These are phyloP conservation scores for Acropora yongei DNA, from an alignment of 64 coral and sea anemone genomes.

Conservation along the genomic window DNA sequence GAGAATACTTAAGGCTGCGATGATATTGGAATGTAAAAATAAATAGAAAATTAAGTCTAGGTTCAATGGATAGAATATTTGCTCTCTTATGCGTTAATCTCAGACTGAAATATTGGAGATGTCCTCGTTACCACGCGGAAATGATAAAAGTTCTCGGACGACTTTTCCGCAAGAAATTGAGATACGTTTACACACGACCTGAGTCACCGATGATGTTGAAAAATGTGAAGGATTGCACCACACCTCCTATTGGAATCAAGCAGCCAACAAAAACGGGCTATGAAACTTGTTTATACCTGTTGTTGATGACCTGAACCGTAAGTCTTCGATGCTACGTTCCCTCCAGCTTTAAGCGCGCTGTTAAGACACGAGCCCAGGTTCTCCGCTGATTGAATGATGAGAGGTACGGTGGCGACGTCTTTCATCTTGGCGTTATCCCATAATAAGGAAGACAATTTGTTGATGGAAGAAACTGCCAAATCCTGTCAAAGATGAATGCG, in stretches of 20 bases:
- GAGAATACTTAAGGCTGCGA: too few relatives aligned
- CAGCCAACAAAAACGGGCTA: background rate
- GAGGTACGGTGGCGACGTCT: background rate
- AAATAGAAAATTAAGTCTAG: too few relatives aligned
- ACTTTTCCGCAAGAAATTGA: too few relatives aligned
- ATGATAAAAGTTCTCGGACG: too few relatives aligned
- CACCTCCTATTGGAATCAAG: background rate
- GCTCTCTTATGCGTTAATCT: too few relatives aligned
- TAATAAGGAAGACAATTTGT: background rate
- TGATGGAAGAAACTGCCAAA: background rate
- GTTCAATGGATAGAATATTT: too few relatives aligned
- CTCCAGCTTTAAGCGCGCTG: background rate
- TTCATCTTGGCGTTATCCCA: background rate
- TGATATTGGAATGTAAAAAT: too few relatives aligned
- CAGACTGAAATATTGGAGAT: too few relatives aligned
- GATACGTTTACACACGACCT: too few relatives aligned
- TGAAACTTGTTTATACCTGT: slow-evolving; percentile 4
- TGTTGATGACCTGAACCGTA: background rate
- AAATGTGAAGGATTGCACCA: too few relatives aligned
- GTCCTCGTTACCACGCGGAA: too few relatives aligned
- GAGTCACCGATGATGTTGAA: too few relatives aligned
- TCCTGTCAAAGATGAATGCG: background rate
- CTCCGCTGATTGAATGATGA: background rate
- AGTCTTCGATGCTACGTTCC: background rate
- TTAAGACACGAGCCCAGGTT: slow-evolving; percentile 26